Percentiles rank a stretch among this genome's conserved stretches.
These are phyloP conservation scores for Anthonomus grandis DNA, from an alignment of 1,140 invertebrate genomes.

Conservation along the genomic window DNA sequence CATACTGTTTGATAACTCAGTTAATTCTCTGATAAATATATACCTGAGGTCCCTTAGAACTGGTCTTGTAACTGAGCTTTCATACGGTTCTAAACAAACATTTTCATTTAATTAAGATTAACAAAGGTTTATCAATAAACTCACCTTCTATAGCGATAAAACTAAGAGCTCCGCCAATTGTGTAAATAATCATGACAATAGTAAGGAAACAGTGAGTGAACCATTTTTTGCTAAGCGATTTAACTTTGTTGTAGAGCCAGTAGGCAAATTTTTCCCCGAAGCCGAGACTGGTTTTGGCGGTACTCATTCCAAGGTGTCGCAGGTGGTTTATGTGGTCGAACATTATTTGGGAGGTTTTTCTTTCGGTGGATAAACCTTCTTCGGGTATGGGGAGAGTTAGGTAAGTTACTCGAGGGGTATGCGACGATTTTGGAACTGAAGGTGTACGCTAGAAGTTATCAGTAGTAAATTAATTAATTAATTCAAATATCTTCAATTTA, in stretches of 20 bases:
- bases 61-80: slow-evolving; percentile 50
- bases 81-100: slow-evolving; percentile 52
- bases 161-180: slow-evolving; percentile 70
- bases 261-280: slow-evolving; percentile 76
- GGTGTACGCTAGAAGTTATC: too few species aligned
- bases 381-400: slow-evolving; percentile 4
- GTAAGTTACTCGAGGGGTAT: neutral
- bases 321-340: slow-evolving; percentile 72
- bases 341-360: slow-evolving; percentile 68
- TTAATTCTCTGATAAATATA: slow-evolving; percentile 44
- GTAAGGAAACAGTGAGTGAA: slow-evolving; percentile 85
- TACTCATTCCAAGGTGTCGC: slow-evolving; percentile 52
- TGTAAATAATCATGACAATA: slow-evolving; percentile 72
- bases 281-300: slow-evolving; percentile 61
- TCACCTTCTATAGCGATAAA: slow-evolving; percentile 74
- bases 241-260: slow-evolving; percentile 75
- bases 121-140: slow-evolving; percentile 21
- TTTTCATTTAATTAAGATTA: too few species aligned
- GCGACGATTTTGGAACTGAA: too few species aligned
- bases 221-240: slow-evolving; percentile 75
- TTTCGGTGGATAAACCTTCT: slow-evolving; percentile 49
- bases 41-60: slow-evolving; percentile 54
- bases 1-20: slow-evolving; percentile 36
- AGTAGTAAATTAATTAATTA: too few species aligned
- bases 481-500: too few species aligned